A percentile compares a stretch with the other conserved stretches of the same genome.
Evolutionary conservation across 2,888 invertebrate species (phyloP).

Genomic region (Drosophila anomalata): DNA sequence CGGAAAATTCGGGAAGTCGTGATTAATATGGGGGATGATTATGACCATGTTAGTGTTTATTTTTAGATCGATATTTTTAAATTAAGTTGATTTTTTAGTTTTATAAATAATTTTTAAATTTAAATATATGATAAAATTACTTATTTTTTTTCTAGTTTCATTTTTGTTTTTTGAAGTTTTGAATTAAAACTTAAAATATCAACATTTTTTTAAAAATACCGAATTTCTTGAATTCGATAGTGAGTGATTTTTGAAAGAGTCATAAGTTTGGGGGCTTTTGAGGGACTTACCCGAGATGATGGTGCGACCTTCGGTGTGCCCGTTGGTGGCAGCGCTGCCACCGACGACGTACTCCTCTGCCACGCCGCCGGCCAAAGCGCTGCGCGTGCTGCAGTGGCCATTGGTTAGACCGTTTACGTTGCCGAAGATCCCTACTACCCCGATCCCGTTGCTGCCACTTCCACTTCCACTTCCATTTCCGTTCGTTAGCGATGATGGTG

Average conservation of each 20-base stretch:
- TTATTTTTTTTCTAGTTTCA: no score
- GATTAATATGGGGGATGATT: background rate
- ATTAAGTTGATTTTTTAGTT: background rate
- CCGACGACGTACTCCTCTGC: slow-evolving; percentile 55
- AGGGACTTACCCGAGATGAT: slow-evolving; percentile 68
- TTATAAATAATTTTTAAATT: background rate
- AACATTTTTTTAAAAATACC: background rate
- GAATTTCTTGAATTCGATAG: background rate
- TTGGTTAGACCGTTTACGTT: slow-evolving; percentile 25
- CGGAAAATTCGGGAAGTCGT: background rate
- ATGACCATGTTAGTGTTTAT: background rate
- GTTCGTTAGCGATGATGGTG: slow-evolving; percentile 35
- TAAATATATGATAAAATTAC: no score
- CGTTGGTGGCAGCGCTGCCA: slow-evolving; percentile 47
- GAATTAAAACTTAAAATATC: no score
- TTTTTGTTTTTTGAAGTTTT: no score
- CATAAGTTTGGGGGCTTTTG: background rate
- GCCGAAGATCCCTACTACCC: slow-evolving; percentile 12
- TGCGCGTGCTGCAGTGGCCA: slow-evolving; percentile 51
- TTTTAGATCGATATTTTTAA: background rate
- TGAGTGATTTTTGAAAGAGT: background rate
- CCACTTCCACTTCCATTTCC: slow-evolving; percentile 28
- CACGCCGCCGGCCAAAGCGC: slow-evolving; percentile 46
- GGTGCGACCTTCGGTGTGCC: slow-evolving; percentile 67
- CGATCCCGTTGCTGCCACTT: slow-evolving; percentile 30